Conservation (phyloP, 1,140 invertebrate genomes). For the Zeugodacus cucurbitae region DNA sequence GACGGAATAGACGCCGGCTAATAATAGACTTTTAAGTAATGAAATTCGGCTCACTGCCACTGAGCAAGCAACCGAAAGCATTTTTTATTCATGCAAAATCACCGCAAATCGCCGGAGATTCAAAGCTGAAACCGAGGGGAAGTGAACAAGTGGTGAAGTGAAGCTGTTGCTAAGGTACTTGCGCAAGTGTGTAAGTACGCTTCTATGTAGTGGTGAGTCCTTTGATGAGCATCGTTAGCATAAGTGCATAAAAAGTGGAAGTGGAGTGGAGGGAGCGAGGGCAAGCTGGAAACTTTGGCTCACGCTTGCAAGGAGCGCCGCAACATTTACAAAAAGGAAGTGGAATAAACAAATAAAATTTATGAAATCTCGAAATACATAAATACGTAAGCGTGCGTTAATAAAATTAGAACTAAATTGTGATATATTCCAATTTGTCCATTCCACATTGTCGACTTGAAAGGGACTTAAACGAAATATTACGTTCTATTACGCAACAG, state of each 20-base stretch:
- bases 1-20: not conserved
- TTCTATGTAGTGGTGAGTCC: not conserved
- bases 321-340: not conserved
- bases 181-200: not conserved
- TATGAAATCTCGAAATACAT: not conserved
- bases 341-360: not conserved
- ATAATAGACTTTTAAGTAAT: conserved; percentile 32
- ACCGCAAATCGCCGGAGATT: not conserved
- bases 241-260: not conserved
- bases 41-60: conserved; percentile 10
- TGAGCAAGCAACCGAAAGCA: not conserved
- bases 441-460: not conserved
- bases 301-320: not conserved
- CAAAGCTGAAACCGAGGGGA: not conserved
- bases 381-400: not conserved
- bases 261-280: not conserved
- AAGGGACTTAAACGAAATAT: not conserved
- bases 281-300: not conserved
- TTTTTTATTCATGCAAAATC: conserved; percentile 33
- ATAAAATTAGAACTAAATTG: conserved; percentile 1
- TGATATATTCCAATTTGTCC: not conserved
- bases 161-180: not conserved
- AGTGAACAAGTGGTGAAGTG: not conserved
- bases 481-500: too few species aligned
- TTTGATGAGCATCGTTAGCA: conserved; percentile 14